Evolutionary conservation across 1,140 invertebrate genomes (phyloP).

Genomic region (Ooceraea biroi): DNA sequence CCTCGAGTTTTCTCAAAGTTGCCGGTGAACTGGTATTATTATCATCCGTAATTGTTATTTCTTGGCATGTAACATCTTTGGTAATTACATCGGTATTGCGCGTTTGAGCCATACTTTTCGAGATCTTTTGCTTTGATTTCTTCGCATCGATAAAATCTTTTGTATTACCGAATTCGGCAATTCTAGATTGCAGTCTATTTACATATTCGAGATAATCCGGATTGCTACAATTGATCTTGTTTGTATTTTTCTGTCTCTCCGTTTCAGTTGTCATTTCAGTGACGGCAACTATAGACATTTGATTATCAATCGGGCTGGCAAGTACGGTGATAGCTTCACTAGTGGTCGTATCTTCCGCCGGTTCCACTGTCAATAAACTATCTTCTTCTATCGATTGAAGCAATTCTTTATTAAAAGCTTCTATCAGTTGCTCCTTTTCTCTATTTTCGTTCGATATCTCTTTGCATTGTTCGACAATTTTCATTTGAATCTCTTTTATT

Average conservation of each 20-base stretch:
- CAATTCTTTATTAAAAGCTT: conserved; percentile 79
- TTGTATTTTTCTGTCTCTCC: conserved; percentile 53
- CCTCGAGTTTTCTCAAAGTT: conserved; percentile 88
- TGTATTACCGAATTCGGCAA: conserved; percentile 90
- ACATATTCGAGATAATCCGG: conserved; percentile 89
- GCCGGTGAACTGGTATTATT: conserved; percentile 83
- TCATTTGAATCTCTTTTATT: background rate
- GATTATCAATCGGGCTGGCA: conserved; percentile 86
- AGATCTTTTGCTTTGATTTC: conserved; percentile 88
- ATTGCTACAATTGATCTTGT: conserved; percentile 80
- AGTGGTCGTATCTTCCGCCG: conserved; percentile 87
- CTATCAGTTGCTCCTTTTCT: conserved; percentile 59
- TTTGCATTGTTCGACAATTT: conserved; percentile 13
- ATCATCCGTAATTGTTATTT: conserved; percentile 67
- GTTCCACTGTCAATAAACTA: conserved; percentile 86
- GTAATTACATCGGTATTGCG: conserved; percentile 83
- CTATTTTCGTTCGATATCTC: background rate
- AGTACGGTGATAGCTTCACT: conserved; percentile 87
- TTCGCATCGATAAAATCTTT: conserved; percentile 90
- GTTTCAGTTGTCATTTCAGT: conserved; percentile 39
- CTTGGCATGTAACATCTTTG: conserved; percentile 82
- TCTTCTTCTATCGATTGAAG: conserved; percentile 87
- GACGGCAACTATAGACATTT: conserved; percentile 65
- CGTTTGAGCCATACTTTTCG: conserved; percentile 80
- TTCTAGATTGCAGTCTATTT: conserved; percentile 89